Base-by-base conservation (phyloP, 2,888 invertebrate genomes). In the Tetanocera ferruginea region DNA sequence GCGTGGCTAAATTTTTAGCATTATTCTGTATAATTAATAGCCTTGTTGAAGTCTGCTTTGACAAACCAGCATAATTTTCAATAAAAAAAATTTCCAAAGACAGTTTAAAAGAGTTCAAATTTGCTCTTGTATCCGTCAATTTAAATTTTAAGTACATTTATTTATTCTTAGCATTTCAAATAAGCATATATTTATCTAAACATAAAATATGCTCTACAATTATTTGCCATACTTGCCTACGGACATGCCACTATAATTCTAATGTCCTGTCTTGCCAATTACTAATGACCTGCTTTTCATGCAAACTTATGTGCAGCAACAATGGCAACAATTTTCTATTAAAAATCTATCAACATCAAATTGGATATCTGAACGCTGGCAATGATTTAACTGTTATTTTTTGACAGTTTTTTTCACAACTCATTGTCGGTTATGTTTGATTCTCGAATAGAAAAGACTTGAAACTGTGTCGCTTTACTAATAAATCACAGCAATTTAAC, bases 401-500 rank as follows among this genome's bases (percentile, higher is more conserved):
- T 57, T 55, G 73, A 60, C 60, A 73, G 60, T 73, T 51, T 28
- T 43, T 23, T 60, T 34, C 31, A 37, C 62, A 37, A 25, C 55
- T 51, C n/a, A n/a, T 14, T 34, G 71, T 72, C 71, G n/a, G 55
- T 55, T 55, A 5, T 34, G 51, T 72, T 66, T 31, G 37, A 37
- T 31, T 37, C 34, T 37, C 51, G 11, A 23, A 28, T 9, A 51
- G 23, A 11, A 9, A 31, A 25, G 43, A 34, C 2, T 64, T 51
- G 52, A 51, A 70, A 70, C 70, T 55, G 70, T 72, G 72, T 60
- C 72, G 25, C 55, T 23, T 37, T 23, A 43, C 57, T 60, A 60
- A 72, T 72, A 72, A 72, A 72, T 72, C 57, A 62, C 73, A 8
- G 25, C 73, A 73, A 73, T 62, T 73, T 60, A 31, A 62, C 49